Percentiles rank a stretch among this genome's conserved stretches.
Conservation (phyloP, 2,113 vertebrate species). For the Lontra canadensis region DNA sequence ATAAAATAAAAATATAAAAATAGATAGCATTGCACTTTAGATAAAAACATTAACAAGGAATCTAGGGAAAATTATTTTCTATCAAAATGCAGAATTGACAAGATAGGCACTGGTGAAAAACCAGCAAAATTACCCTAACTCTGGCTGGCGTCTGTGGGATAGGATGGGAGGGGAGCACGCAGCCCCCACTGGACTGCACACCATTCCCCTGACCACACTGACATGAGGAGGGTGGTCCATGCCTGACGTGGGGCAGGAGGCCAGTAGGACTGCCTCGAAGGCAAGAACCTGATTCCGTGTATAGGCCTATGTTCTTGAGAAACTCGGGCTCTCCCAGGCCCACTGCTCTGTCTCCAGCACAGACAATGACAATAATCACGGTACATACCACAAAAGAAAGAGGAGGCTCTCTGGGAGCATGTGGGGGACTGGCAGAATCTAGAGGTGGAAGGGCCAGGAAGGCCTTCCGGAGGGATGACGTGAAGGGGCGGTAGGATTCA, state of each 20-base stretch:
- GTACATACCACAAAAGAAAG: neutral
- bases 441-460: neutral
- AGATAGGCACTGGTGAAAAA: neutral
- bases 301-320: neutral
- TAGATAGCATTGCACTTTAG: neutral
- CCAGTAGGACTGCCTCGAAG: neutral
- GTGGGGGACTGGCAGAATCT: fast-evolving
- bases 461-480: neutral
- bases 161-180: neutral
- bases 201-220: neutral
- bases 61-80: neutral
- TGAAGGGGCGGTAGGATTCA: neutral
- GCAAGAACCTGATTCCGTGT: neutral
- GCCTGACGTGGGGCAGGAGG: neutral
- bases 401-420: fast-evolving
- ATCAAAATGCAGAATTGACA: neutral
- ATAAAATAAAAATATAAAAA: neutral
- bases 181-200: fast-evolving
- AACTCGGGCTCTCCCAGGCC: neutral
- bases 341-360: neutral
- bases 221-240: too few species aligned
- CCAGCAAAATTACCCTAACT: neutral
- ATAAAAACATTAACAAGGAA: neutral
- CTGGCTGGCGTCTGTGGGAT: neutral
- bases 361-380: neutral